A percentile compares a stretch with the other conserved stretches of the same genome.
phyloP scores from a whole-genome alignment of 2,888 invertebrate species.

The Cantharis flavilabris region DNA sequence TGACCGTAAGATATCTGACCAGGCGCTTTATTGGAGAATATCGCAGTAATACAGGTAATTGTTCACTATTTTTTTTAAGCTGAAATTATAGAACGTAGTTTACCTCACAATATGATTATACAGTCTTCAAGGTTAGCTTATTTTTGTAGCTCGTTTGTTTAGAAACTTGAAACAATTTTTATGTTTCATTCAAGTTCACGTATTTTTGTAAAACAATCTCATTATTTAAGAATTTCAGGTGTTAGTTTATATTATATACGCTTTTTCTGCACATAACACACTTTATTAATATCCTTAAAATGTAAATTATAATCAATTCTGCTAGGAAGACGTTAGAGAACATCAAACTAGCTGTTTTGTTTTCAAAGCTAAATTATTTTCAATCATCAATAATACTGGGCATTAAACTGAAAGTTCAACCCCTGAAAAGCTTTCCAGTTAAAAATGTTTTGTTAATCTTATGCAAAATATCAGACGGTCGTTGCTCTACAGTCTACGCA shows the following conservation, averaged over 20 bases:
- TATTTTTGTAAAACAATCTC: slow-evolving; percentile 6
- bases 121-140: slow-evolving; percentile 24
- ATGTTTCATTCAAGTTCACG: slow-evolving; percentile 18
- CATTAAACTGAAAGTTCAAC: no score
- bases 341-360: no score
- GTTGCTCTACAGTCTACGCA: no score
- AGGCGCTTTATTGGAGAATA: slow-evolving; percentile 81
- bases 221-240: background rate
- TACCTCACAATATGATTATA: slow-evolving; percentile 8
- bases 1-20: slow-evolving; percentile 78
- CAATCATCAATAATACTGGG: no score
- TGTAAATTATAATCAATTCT: background rate
- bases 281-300: background rate
- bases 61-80: background rate
- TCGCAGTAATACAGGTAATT: slow-evolving; percentile 76
- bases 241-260: background rate
- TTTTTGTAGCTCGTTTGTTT: slow-evolving; percentile 23
- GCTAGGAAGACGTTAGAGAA: no score
- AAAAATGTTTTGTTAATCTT: no score
- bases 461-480: no score
- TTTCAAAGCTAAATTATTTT: no score
- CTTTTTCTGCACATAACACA: background rate
- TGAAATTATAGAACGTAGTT: background rate
- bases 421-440: no score
- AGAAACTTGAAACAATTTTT: slow-evolving; percentile 8